phyloP scores from a whole-genome alignment of 2,797 vertebrate genomes.

The Gobionotothen gibberifrons region DNA sequence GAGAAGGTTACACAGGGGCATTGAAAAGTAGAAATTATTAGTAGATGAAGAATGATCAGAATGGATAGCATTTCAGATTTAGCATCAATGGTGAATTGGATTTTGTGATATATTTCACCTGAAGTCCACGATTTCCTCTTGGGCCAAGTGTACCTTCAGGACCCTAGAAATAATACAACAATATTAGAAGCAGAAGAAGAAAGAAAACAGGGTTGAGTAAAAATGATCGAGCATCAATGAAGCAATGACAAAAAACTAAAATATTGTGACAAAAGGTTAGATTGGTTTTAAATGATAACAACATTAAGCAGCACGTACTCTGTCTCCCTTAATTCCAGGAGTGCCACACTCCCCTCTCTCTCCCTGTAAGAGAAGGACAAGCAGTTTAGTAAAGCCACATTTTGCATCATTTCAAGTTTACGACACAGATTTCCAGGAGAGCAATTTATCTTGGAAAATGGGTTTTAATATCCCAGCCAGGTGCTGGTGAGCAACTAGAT shows the following conservation, averaged over 20 bases:
- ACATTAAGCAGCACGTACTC: slow-evolving; percentile 75
- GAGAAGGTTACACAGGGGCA: not conserved
- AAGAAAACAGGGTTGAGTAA: too few relatives aligned
- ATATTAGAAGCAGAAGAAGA: not conserved
- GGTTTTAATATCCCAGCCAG: slow-evolving; percentile 12
- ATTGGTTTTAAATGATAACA: not conserved
- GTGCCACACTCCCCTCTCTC: slow-evolving; percentile 92
- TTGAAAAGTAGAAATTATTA: not conserved
- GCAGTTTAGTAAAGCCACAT: not conserved
- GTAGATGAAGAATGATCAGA: not conserved
- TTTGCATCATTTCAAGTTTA: slow-evolving; percentile 18
- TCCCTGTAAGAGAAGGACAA: slow-evolving; percentile 79
- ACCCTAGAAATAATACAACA: slow-evolving; percentile 76
- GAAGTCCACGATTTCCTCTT: slow-evolving; percentile 87
- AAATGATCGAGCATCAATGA: not conserved
- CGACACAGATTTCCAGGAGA: slow-evolving; percentile 2
- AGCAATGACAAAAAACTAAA: not conserved
- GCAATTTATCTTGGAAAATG: slow-evolving; percentile 23
- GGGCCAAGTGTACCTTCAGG: slow-evolving; percentile 87
- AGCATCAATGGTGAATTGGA: not conserved
- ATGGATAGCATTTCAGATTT: not conserved
- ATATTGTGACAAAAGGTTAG: not conserved
- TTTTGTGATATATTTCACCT: slow-evolving; percentile 75
- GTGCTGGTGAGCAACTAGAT: not conserved
- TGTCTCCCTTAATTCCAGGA: slow-evolving; percentile 91